These are phyloP conservation scores for Oryctolagus cuniculus DNA, from an alignment of 2,113 vertebrate species.

Conservation along the genomic window mOryCun1.1 NC_091432.1:159625501-159626000, in stretches of 20 bases:
- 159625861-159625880: background rate
- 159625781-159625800: background rate
- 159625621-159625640: background rate
- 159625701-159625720: background rate
- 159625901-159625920: constrained; percentile 37
- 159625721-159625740: background rate
- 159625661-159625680: background rate
- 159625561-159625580: constrained; percentile 37
- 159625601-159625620: constrained; percentile 62
- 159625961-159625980: background rate
- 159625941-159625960: background rate
- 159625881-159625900: constrained; percentile 18
- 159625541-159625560: background rate
- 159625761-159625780: background rate
- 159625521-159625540: background rate
- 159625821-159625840: background rate
- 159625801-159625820: background rate
- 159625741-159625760: background rate
- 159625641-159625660: background rate
- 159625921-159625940: constrained; percentile 9
- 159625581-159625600: background rate
- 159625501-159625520: background rate
- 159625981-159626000: background rate
- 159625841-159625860: background rate
- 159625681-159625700: constrained; percentile 19